Evolutionary conservation across 2,888 invertebrate genomes (phyloP).

Genomic region (Neoitamus cyanurus): DNA sequence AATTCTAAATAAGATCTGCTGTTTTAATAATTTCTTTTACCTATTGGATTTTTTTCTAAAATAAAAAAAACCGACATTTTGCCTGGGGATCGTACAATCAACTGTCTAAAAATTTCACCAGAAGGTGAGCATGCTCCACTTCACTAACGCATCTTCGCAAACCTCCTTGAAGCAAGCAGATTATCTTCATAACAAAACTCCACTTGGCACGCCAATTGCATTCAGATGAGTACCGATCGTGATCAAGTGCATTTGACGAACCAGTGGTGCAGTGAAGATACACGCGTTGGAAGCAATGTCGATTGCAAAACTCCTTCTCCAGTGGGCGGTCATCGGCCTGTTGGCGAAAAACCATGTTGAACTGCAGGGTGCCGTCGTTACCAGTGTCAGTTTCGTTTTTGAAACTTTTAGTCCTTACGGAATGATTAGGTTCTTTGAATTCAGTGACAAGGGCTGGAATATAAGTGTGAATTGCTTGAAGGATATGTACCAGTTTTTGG

Average conservation of each 20-base stretch:
- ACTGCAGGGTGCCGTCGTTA: constrained; percentile 44
- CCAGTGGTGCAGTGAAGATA: neutral
- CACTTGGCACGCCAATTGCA: neutral
- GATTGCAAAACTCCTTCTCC: neutral
- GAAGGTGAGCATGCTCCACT: neutral
- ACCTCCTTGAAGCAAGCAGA: neutral
- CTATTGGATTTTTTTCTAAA: too few relatives aligned
- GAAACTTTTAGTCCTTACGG: constrained; percentile 60
- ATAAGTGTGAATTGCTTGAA: constrained; percentile 59
- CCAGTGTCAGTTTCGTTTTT: constrained; percentile 59
- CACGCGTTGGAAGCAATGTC: neutral
- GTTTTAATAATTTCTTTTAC: too few relatives aligned
- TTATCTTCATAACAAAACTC: neutral
- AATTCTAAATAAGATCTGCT: too few relatives aligned
- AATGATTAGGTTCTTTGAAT: constrained; percentile 60
- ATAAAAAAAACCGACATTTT: too few relatives aligned
- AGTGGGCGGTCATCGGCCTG: neutral
- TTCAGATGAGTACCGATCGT: constrained; percentile 8
- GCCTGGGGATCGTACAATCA: too few relatives aligned
- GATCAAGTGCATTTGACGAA: neutral
- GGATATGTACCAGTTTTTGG: constrained; percentile 59
- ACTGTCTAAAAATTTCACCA: too few relatives aligned
- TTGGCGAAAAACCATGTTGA: neutral
- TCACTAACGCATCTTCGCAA: neutral
- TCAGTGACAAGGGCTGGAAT: constrained; percentile 61